These are phyloP conservation scores for Oxycera nigricornis DNA, from an alignment of 2,888 invertebrate species.

Conservation along the genomic window DNA sequence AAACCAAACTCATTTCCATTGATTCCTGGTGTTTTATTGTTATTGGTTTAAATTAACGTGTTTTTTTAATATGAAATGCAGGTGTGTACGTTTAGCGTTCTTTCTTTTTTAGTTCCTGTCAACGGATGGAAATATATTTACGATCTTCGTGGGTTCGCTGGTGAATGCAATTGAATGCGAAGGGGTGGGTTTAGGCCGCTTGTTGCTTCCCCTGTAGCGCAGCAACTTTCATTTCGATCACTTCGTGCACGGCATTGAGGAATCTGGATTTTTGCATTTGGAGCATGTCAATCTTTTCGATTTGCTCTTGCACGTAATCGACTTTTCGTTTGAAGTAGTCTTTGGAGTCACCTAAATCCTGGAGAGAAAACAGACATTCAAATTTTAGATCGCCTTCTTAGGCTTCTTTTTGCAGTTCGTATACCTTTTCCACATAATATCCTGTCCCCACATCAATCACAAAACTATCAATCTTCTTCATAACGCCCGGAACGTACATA, in stretches of 20 bases:
- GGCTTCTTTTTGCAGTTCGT: too few relatives aligned
- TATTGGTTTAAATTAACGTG: background rate
- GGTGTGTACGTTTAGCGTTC: background rate
- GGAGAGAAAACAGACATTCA: slow-evolving; percentile 45
- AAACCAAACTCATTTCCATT: slow-evolving; percentile 9
- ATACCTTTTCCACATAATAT: slow-evolving; percentile 94
- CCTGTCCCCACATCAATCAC: slow-evolving; percentile 97
- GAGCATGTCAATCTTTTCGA: slow-evolving; percentile 84
- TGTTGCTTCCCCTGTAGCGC: slow-evolving; percentile 51
- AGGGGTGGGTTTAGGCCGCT: slow-evolving; percentile 33
- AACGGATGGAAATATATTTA: background rate
- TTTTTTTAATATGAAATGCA: background rate
- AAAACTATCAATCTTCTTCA: slow-evolving; percentile 84
- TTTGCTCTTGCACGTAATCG: slow-evolving; percentile 90
- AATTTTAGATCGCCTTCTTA: too few relatives aligned
- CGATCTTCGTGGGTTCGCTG: background rate
- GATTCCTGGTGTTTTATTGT: background rate
- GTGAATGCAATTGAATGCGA: background rate
- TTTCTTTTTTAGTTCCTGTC: background rate
- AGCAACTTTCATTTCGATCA: slow-evolving; percentile 75
- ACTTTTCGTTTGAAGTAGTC: slow-evolving; percentile 93
- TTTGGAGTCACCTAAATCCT: slow-evolving; percentile 81
- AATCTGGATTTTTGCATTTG: slow-evolving; percentile 77
- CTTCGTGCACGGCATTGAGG: slow-evolving; percentile 77
- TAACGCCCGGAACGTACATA: slow-evolving; percentile 94